Base-by-base conservation (phyloP, 2,888 invertebrate genomes). In the Hydropsyche betteni region DNA sequence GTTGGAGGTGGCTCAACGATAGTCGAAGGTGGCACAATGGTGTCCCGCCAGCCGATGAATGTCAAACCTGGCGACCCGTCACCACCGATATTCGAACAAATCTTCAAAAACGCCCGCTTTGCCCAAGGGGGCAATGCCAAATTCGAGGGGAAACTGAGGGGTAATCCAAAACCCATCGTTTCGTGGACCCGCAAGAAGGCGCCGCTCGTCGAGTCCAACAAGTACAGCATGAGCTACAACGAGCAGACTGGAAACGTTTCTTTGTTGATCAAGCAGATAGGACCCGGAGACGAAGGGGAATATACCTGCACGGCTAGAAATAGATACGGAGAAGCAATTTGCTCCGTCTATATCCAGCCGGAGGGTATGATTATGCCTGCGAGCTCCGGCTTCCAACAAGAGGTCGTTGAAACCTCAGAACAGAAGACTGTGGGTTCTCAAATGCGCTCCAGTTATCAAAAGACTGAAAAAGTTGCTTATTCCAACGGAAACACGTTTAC, bases 241-340 rank as follows among this genome's bases (percentile, higher is more conserved):
- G 94, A 94, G 84, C 91, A 91, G 84, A 95, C 94, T 80, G 98
- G 98, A 74, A 92, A 93, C 80, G 95, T 96, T 80, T 94, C 94
- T 78, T 89, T 99, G 81, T 91, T 95, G 81, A 98, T 99, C 83
- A 94, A 94, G 84, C 93, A 95, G 83, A 96, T 98, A 81, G 97
- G 97, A 78, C 96, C 96, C 75, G 97, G 97, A 72, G 97, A 98
- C 85, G 96, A 97, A 84, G 98, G 97, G 81, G 97, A 98, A 87
- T 98, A 98, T 85, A 96, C 96, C 0, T 97, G 97, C 85, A 95
- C 94, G 77, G 97, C 97, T 68, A 92, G 94, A 81, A 98, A 98
- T 86, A 94, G 95, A 83, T 96, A 96, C 82, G 99, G 99, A 77
- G 97, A 98, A 86, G 97, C 98, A 61, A 95, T 98, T 82, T 97